Conservation (phyloP, 2,797 vertebrate species). For the Austrolebias charrua region DNA sequence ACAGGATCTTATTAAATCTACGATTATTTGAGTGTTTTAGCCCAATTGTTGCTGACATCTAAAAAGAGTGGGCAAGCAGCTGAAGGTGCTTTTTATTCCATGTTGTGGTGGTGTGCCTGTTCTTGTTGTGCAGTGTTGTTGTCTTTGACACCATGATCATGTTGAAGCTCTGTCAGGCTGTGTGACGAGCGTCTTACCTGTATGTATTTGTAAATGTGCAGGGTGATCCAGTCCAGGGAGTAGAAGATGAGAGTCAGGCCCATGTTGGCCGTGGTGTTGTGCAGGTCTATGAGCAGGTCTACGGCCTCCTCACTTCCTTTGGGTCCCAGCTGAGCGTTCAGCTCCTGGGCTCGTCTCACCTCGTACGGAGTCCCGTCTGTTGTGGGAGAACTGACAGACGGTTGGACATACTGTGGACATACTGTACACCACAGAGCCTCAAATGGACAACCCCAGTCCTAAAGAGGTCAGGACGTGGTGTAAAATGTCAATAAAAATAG, state of each 20-base stretch:
- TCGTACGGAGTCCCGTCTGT: slow-evolving; percentile 72
- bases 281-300: slow-evolving; percentile 74
- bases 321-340: slow-evolving; percentile 75
- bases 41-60: no score
- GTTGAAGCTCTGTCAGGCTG: background rate
- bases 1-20: no score
- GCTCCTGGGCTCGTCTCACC: slow-evolving; percentile 69
- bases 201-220: slow-evolving; percentile 82
- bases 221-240: slow-evolving; percentile 50
- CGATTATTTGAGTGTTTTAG: no score
- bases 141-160: background rate
- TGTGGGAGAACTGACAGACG: slow-evolving; percentile 56
- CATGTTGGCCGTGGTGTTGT: slow-evolving; percentile 87
- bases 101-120: no score
- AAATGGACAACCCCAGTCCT: background rate
- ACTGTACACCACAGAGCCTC: no score
- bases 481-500: no score
- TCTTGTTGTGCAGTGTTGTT: background rate
- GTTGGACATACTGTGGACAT: no score
- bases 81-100: no score
- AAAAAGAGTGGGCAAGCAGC: no score
- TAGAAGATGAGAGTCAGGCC: slow-evolving; percentile 76
- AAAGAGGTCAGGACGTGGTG: no score
- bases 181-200: slow-evolving; percentile 61
- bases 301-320: slow-evolving; percentile 58